Percentiles rank a stretch among this genome's conserved stretches.
phyloP scores from a whole-genome alignment of 1,140 invertebrate genomes.

The Battus philenor region DNA sequence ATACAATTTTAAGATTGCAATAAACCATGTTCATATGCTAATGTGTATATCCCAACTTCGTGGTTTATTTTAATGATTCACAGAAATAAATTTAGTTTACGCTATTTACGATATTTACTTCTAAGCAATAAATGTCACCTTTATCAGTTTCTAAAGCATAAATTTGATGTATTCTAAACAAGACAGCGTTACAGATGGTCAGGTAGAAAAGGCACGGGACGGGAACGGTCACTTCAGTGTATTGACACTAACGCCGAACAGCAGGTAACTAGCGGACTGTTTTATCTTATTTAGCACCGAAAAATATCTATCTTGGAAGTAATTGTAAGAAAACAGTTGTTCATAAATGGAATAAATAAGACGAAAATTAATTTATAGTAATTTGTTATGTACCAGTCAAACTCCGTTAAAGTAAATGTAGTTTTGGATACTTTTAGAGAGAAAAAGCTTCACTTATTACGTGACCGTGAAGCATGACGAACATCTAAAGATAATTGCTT shows the following conservation, averaged over 20 bases:
- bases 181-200: slow-evolving; percentile 4
- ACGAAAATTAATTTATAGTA: too few relatives aligned
- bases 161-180: slow-evolving; percentile 2
- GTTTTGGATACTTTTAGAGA: slow-evolving; percentile 12
- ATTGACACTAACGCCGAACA: slow-evolving; percentile 3
- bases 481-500: slow-evolving; percentile 42
- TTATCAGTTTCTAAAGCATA: slow-evolving; percentile 14
- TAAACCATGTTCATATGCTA: slow-evolving; percentile 3
- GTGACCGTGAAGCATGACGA: slow-evolving; percentile 55
- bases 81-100: slow-evolving; percentile 10
- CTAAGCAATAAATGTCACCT: slow-evolving; percentile 5
- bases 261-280: not conserved
- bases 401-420: slow-evolving; percentile 11
- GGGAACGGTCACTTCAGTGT: slow-evolving; percentile 11
- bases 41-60: slow-evolving; percentile 10
- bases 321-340: too few relatives aligned
- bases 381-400: too few relatives aligned
- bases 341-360: too few relatives aligned
- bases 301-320: too few relatives aligned
- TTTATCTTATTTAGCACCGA: not conserved
- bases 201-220: slow-evolving; percentile 3
- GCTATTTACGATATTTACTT: slow-evolving; percentile 12
- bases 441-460: slow-evolving; percentile 27
- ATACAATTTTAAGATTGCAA: slow-evolving; percentile 1
- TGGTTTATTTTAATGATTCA: slow-evolving; percentile 9